Conservation (phyloP, 2,888 invertebrate species). For the Microchrysa polita region DNA sequence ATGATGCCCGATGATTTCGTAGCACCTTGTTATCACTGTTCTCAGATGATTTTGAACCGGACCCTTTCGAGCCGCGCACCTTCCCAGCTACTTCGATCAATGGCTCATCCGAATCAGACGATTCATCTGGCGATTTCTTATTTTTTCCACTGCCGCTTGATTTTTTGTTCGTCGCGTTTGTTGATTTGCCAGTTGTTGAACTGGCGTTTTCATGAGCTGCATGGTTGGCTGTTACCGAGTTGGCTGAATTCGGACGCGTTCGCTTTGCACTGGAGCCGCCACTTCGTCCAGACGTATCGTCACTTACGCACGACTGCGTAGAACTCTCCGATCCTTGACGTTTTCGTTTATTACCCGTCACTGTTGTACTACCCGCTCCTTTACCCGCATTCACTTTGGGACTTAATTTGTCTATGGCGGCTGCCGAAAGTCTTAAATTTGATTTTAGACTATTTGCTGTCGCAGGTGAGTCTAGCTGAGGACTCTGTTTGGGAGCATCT, state of each 20-base stretch:
- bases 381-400: constrained; percentile 54
- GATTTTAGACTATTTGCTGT: constrained; percentile 60
- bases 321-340: constrained; percentile 83
- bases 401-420: constrained; percentile 55
- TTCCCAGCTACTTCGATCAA: constrained; percentile 75
- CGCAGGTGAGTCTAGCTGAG: constrained; percentile 64
- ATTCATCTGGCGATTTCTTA: constrained; percentile 68
- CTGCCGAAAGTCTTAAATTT: constrained; percentile 52
- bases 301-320: constrained; percentile 71
- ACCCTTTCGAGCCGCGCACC: constrained; percentile 66
- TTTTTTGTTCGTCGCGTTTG: constrained; percentile 15
- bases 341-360: constrained; percentile 69
- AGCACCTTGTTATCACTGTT: constrained; percentile 47
- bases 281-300: constrained; percentile 61
- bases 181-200: background rate
- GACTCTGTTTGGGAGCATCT: constrained; percentile 67
- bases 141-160: constrained; percentile 36
- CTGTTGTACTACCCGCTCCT: constrained; percentile 51
- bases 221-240: background rate
- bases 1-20: constrained; percentile 46
- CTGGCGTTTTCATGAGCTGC: constrained; percentile 17
- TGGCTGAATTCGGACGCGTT: constrained; percentile 26
- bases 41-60: constrained; percentile 30
- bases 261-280: constrained; percentile 26
- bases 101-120: constrained; percentile 84